Conservation (phyloP, 2,888 invertebrate species). For the Nezara viridula region DNA sequence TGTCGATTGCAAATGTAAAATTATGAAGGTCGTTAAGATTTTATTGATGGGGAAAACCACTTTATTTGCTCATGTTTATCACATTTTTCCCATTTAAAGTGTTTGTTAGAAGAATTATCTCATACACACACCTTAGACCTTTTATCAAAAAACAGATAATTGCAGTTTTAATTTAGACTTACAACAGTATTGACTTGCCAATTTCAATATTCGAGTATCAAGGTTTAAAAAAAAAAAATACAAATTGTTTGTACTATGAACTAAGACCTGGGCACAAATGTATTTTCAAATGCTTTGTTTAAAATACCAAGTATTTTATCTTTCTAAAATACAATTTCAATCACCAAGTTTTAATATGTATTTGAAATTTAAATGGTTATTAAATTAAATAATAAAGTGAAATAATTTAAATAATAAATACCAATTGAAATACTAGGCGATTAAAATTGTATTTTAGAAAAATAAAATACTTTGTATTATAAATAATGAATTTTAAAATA, state of each 20-base stretch:
- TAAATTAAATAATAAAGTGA: too few relatives aligned
- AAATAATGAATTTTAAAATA: too few relatives aligned
- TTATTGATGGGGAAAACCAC: conserved; percentile 21
- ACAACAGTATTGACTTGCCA: not conserved
- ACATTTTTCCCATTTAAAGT: conserved; percentile 17
- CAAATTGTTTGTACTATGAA: not conserved
- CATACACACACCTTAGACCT: not conserved
- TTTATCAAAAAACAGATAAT: conserved; percentile 12
- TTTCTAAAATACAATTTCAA: too few relatives aligned
- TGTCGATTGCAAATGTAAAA: conserved; percentile 13
- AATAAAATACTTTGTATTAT: too few relatives aligned
- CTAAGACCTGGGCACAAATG: too few relatives aligned
- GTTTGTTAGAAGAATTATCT: conserved; percentile 1
- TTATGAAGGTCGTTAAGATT: conserved; percentile 33
- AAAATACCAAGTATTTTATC: too few relatives aligned
- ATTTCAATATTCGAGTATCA: not conserved
- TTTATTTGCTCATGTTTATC: conserved; percentile 42
- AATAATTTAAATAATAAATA: too few relatives aligned
- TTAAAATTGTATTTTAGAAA: too few relatives aligned
- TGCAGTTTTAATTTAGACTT: not conserved
- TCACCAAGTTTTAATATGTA: too few relatives aligned
- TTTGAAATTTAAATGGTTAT: too few relatives aligned
- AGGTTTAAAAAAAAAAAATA: not conserved
- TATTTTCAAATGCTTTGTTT: too few relatives aligned
- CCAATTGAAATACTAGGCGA: too few relatives aligned